Conservation (phyloP, 2,113 vertebrate species). For the Equus przewalskii region DNA sequence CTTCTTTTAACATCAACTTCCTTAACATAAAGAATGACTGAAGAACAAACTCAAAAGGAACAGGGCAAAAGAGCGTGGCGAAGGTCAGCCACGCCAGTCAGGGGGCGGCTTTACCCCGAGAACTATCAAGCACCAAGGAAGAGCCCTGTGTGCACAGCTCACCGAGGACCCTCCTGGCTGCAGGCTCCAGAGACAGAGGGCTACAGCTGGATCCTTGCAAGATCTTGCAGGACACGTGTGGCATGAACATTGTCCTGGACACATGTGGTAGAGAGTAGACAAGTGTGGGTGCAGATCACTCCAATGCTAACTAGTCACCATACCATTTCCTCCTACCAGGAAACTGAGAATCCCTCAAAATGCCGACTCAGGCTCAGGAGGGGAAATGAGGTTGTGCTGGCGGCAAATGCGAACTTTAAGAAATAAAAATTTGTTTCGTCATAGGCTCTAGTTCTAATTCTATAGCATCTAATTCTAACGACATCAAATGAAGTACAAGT, state of each 20-base stretch:
- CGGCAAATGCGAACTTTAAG: not conserved
- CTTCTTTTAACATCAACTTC: conserved; percentile 67
- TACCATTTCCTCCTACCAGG: not conserved
- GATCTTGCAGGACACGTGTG: not conserved
- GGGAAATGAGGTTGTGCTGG: not conserved
- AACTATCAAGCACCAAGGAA: not conserved
- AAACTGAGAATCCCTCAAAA: not conserved
- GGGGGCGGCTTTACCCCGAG: not conserved
- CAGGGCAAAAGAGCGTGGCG: not conserved
- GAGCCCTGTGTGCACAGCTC: fast-evolving
- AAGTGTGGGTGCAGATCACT: not conserved
- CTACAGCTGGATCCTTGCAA: fast-evolving
- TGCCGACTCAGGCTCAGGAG: not conserved
- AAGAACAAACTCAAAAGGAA: conserved; percentile 3
- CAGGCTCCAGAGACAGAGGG: not conserved
- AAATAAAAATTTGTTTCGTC: not conserved
- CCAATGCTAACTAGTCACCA: not conserved
- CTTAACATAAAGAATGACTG: conserved; percentile 12
- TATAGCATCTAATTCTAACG: not conserved
- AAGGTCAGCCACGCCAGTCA: not conserved
- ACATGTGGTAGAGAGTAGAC: too few species aligned
- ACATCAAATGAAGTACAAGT: not conserved
- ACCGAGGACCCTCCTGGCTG: not conserved
- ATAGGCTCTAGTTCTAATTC: not conserved
- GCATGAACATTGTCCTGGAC: fast-evolving